Base-by-base conservation (phyloP, 2,888 invertebrate species). In the Odontothrips loti region DNA sequence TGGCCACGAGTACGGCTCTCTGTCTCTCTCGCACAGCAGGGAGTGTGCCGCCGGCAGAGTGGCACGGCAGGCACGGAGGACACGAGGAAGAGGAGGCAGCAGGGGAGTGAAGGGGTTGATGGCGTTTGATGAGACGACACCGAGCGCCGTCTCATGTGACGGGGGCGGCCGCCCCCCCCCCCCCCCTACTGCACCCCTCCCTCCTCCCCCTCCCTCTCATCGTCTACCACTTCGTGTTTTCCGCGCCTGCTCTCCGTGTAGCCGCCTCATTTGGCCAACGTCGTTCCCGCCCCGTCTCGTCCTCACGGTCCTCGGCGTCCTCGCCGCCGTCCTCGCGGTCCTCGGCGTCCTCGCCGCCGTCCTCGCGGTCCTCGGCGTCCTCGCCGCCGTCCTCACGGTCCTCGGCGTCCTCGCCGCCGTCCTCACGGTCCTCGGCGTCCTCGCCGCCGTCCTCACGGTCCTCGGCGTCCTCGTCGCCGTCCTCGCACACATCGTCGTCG, bases 91-190 rank as follows among this genome's bases (percentile, higher is more conserved):
- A 43, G 58, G 58, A 15, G n/a, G n/a, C n/a, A n/a, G n/a, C n/a
- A n/a, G 17, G 2, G 15, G 17, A n/a, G 15, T 58, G 58, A 20
- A n/a, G 58, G 68, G 68, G 23, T 75, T 75, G 68, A 75, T 75
- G 68, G 68, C 68, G 68, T 75, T 75, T 75, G 68, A 75, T 75
- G 68, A 75, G 68, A 75, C 68, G 68, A 75, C 68, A 75, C 68
- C 68, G 27, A 75, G 68, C 34, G 34, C 27, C 68, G 68, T 75
- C 68, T 75, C 68, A 27, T 75, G 68, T 75, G 68, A 27, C 68
- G 68, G 27, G 3, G 27, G 27, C 27, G 27, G 1, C 58, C 58
- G 6, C 58, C 58, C 17, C 17, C 58, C n/a, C 17, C 17, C 58
- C 0, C 34, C 20, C 15, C 58, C 15, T 15, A 43, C 6, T 43